A percentile compares a stretch with the other conserved stretches of the same genome.
These are phyloP conservation scores for Cerceris ruficornis DNA, from an alignment of 2,888 invertebrate species.

Conservation along the genomic window DNA sequence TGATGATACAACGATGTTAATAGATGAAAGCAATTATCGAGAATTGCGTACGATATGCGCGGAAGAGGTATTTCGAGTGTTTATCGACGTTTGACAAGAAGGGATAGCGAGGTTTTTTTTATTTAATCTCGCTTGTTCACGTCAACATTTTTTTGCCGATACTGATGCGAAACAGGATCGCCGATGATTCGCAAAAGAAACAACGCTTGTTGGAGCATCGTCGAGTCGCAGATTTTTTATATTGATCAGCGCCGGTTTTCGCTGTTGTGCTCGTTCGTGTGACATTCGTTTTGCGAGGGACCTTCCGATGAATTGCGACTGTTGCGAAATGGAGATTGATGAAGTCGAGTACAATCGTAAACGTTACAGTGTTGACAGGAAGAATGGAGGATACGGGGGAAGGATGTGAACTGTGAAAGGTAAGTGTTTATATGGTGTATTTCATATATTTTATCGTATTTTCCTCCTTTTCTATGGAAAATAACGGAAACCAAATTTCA, in stretches of 20 bases:
- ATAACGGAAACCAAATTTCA: too few relatives aligned
- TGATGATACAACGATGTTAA: too few relatives aligned
- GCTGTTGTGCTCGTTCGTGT: background rate
- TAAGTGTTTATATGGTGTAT: too few relatives aligned
- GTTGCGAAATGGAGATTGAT: background rate
- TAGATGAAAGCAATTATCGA: too few relatives aligned
- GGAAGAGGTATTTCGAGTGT: too few relatives aligned
- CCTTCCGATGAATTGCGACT: background rate
- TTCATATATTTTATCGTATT: too few relatives aligned
- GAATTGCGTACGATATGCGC: too few relatives aligned
- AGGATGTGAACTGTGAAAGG: background rate
- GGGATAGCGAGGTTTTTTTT: too few relatives aligned
- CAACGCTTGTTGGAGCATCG: slow-evolving; percentile 2
- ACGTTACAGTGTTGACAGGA: background rate
- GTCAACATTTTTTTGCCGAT: too few relatives aligned
- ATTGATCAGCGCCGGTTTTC: slow-evolving; percentile 2
- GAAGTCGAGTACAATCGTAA: background rate
- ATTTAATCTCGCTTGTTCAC: too few relatives aligned
- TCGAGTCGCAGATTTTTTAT: background rate
- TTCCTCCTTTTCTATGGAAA: too few relatives aligned
- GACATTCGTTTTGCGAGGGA: background rate
- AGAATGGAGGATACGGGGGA: background rate
- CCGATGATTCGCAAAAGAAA: slow-evolving; percentile 7
- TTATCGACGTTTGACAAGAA: too few relatives aligned
- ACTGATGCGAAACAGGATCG: slow-evolving; percentile 12